Base-by-base conservation (phyloP, 2,797 vertebrate genomes). In the Falco peregrinus region DNA sequence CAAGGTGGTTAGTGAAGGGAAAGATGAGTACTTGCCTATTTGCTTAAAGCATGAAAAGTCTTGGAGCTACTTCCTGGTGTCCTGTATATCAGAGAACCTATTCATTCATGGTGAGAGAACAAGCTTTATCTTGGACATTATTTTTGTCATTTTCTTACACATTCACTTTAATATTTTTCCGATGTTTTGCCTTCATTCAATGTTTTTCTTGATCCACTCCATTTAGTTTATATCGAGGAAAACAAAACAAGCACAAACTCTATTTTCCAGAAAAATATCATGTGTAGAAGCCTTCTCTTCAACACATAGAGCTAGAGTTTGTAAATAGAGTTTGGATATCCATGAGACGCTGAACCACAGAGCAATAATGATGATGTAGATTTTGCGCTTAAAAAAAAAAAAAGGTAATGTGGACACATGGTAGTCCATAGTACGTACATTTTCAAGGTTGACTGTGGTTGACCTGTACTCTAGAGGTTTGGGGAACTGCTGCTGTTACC, bases 401-500 rank as follows among this genome's bases (percentile, higher is more conserved):
- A 43, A 18, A 1, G 29, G n/a, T 74, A 29, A 17, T 3, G 4
- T 29, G 35, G 11, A 28, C 29, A 20, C 9, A 3, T 5, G 5
- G 18, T 51, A 68, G 47, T 50, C 37, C 25, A 17, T 18, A 45
- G 28, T 45, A 63, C 0, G 0, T 64, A 63, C 1, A 0, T 64
- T 87, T 83, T 53, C 69, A 76, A 48, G 21, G 28, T 63, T 82
- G 59, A 37, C n/a, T 45, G 22, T 0, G 0, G 37, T 84, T 50
- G 45, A 0, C 0, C 0, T 77, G 5, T 13, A 50, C 18, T 50
- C 57, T 31, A 47, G 53, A 69, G 21, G 10, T 2, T 2, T 88
- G n/a, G 15, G 37, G 53, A 83, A 13, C 65, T 64, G 41, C n/a
- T 60, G n/a, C 33, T 50, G 12, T 53, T 47, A 78, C 19, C 13